Evolutionary conservation across 2,113 vertebrate genomes (phyloP).

Genomic region (Zosterops hypoxanthus): DNA sequence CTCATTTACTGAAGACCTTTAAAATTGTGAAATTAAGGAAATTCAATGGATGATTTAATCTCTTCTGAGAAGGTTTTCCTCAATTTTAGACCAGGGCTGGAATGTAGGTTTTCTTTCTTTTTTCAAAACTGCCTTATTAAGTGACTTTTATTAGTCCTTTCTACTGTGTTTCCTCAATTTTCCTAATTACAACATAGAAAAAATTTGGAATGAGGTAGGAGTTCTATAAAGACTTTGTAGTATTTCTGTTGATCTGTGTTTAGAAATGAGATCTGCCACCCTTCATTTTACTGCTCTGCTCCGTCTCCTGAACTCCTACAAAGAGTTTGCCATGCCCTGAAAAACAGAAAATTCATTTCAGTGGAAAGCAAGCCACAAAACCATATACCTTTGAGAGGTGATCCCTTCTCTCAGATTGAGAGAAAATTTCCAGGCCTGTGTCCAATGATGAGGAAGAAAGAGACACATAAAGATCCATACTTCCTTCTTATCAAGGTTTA

Average conservation of each 20-base stretch:
- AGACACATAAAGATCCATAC: neutral
- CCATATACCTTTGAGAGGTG: neutral
- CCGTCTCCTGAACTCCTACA: neutral
- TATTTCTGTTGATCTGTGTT: neutral
- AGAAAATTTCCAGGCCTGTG: neutral
- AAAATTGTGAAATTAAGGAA: neutral
- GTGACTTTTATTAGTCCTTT: accelerated
- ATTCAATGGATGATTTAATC: neutral
- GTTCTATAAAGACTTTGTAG: accelerated
- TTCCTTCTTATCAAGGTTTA: neutral
- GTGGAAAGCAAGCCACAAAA: neutral
- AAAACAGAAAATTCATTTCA: neutral
- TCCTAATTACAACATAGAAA: neutral
- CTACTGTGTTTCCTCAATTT: neutral
- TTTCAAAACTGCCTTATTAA: neutral
- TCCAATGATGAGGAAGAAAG: accelerated
- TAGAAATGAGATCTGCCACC: neutral
- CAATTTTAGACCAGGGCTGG: neutral
- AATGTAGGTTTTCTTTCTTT: neutral
- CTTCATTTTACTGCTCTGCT: neutral
- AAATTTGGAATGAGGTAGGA: neutral
- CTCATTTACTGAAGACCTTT: neutral
- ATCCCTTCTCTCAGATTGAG: neutral
- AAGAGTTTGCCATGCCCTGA: neutral
- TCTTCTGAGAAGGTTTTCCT: neutral